A percentile compares a stretch with the other conserved stretches of the same genome.
Evolutionary conservation across 2,113 vertebrate genomes (phyloP).

Genomic region (Cervus canadensis): DNA sequence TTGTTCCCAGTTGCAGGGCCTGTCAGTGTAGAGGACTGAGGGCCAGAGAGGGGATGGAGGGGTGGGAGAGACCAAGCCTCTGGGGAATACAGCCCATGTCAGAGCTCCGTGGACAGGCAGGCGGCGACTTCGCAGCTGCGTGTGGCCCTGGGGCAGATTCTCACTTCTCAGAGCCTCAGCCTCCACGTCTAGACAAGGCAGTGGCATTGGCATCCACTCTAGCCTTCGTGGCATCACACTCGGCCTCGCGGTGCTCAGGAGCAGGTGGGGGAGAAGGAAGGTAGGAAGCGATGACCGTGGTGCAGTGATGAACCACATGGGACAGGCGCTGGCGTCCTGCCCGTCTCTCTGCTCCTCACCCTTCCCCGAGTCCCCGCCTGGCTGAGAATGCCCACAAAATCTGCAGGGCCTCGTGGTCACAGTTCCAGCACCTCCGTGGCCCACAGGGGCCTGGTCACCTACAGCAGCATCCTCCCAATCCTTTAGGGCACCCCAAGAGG

Average conservation of each 20-base stretch:
- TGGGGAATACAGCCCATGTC: accelerated
- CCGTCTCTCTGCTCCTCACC: background rate
- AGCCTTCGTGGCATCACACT: background rate
- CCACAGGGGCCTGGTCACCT: background rate
- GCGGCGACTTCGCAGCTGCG: accelerated
- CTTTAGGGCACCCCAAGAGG: background rate
- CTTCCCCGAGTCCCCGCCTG: background rate
- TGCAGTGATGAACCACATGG: accelerated
- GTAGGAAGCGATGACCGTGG: accelerated
- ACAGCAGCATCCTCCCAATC: background rate
- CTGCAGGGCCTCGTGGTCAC: background rate
- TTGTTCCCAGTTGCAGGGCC: background rate
- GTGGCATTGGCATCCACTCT: accelerated
- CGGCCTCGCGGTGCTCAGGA: accelerated
- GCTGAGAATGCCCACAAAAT: background rate
- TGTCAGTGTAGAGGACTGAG: background rate
- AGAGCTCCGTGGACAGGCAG: accelerated
- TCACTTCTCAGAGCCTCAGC: background rate
- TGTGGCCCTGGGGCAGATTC: too few species aligned
- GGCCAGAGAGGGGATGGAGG: accelerated
- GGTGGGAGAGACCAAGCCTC: background rate
- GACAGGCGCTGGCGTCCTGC: background rate
- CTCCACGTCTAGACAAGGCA: background rate
- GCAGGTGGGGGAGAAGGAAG: background rate
- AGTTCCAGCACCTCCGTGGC: background rate